These are phyloP conservation scores for Ormyrus thymus DNA, from an alignment of 2,888 invertebrate genomes.

Conservation along the genomic window DNA sequence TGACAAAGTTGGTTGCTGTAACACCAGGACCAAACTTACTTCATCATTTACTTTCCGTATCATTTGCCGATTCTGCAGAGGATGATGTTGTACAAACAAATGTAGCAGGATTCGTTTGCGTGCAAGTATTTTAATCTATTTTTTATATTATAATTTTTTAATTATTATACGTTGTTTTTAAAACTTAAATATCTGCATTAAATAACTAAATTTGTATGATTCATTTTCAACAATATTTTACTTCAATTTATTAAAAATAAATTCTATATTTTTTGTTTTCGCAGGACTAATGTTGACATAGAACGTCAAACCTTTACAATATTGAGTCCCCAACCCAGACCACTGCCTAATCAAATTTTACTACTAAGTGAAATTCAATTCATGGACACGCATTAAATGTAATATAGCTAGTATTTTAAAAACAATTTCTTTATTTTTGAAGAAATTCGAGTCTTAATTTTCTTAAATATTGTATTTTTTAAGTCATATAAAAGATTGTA, in stretches of 20 bases:
- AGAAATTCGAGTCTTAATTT: conserved; percentile 25
- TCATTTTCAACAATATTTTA: conserved; percentile 14
- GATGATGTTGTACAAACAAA: conserved; percentile 93
- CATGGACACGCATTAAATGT: conserved; percentile 89
- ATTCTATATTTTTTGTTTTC: too few relatives aligned
- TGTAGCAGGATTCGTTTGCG: conserved; percentile 92
- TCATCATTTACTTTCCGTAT: conserved; percentile 93
- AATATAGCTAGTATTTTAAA: neutral
- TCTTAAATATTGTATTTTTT: conserved; percentile 1
- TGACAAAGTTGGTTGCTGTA: conserved; percentile 90
- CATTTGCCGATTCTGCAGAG: conserved; percentile 87
- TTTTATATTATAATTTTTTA: conserved; percentile 15
- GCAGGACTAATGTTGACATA: conserved; percentile 91
- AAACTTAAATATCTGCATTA: conserved; percentile 16
- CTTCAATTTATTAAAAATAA: neutral
- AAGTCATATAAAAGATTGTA: neutral
- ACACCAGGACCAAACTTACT: conserved; percentile 85
- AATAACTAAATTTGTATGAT: conserved; percentile 18
- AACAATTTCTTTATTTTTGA: conserved; percentile 18
- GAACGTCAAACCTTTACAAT: conserved; percentile 92
- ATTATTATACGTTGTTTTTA: neutral
- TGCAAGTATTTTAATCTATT: conserved; percentile 81
- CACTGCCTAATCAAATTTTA: conserved; percentile 90
- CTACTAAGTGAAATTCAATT: conserved; percentile 94
- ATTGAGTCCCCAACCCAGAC: conserved; percentile 94